phyloP scores from a whole-genome alignment of 2,113 vertebrate genomes.

The Terrapene triunguis region DNA sequence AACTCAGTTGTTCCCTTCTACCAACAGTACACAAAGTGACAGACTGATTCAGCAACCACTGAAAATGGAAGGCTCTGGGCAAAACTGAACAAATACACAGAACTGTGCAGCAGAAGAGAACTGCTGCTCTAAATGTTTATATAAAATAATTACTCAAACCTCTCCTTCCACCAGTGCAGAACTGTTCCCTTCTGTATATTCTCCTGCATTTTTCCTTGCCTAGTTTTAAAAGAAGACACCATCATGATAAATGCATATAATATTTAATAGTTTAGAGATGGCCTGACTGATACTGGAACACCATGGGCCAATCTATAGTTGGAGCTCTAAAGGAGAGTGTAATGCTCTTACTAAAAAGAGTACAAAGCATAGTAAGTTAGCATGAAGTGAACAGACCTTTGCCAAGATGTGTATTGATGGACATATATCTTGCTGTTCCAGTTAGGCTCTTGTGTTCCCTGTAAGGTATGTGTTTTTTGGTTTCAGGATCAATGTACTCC shows the following conservation, averaged over 20 bases:
- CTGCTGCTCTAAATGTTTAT: not conserved
- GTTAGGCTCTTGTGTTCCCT: conserved; percentile 99
- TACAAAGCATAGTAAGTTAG: accelerated
- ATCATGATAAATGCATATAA: not conserved
- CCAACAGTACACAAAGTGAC: not conserved
- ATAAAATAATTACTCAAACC: not conserved
- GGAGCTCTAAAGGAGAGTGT: not conserved
- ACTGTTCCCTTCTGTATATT: not conserved
- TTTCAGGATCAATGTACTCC: conserved; percentile 98
- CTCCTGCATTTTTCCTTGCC: not conserved
- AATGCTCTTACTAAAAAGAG: not conserved
- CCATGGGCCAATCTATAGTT: accelerated
- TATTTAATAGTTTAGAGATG: not conserved
- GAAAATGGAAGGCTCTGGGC: not conserved
- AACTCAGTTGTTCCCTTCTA: not conserved
- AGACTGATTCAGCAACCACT: not conserved
- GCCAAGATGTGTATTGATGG: conserved; percentile 98
- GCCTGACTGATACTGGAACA: accelerated
- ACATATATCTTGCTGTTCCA: conserved; percentile 98
- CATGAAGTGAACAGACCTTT: conserved; percentile 87
- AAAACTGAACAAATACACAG: not conserved
- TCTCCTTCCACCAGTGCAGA: not conserved
- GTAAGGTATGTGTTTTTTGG: conserved; percentile 99
- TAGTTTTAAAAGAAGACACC: not conserved
- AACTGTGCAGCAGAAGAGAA: not conserved